These are phyloP conservation scores for Apogon talboti DNA, from an alignment of 2,797 vertebrate species.

Conservation along the genomic window DNA sequence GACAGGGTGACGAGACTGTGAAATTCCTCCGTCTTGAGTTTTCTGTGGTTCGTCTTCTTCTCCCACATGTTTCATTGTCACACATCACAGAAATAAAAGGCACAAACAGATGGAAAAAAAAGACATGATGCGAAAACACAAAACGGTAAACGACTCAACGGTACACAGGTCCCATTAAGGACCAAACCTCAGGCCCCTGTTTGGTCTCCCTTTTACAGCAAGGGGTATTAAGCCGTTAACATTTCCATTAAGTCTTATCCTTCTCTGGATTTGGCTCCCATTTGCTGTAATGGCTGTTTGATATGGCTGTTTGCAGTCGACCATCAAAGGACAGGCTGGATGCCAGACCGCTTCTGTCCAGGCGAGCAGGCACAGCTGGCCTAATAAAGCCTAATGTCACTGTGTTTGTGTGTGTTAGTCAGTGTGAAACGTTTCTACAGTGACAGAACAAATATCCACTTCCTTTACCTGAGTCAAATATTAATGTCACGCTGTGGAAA, in stretches of 20 bases:
- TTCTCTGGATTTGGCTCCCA: constrained; percentile 33
- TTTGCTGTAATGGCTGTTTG: constrained; percentile 39
- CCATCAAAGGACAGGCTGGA: constrained; percentile 63
- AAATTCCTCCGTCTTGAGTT: constrained; percentile 34
- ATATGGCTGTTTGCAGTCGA: constrained; percentile 38
- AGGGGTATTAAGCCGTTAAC: constrained; percentile 32
- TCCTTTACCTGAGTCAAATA: too few relatives aligned
- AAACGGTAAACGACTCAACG: constrained; percentile 37
- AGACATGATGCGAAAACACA: neutral
- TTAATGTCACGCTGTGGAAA: too few relatives aligned
- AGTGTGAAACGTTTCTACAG: neutral
- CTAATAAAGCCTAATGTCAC: constrained; percentile 56
- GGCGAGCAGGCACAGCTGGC: constrained; percentile 58
- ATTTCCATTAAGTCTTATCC: constrained; percentile 37
- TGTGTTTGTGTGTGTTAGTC: constrained; percentile 30
- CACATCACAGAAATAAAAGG: neutral
- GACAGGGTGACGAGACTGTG: constrained; percentile 41
- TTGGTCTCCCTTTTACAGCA: constrained; percentile 30
- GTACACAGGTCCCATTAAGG: constrained; percentile 15
- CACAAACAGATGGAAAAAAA: neutral
- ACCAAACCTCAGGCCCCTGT: neutral
- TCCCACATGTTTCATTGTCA: constrained; percentile 11
- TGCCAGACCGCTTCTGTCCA: constrained; percentile 46
- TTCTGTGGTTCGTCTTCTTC: constrained; percentile 4
- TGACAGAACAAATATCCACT: too few relatives aligned